Conservation (phyloP, 2,888 invertebrate genomes). For the Papilio elwesi region DNA sequence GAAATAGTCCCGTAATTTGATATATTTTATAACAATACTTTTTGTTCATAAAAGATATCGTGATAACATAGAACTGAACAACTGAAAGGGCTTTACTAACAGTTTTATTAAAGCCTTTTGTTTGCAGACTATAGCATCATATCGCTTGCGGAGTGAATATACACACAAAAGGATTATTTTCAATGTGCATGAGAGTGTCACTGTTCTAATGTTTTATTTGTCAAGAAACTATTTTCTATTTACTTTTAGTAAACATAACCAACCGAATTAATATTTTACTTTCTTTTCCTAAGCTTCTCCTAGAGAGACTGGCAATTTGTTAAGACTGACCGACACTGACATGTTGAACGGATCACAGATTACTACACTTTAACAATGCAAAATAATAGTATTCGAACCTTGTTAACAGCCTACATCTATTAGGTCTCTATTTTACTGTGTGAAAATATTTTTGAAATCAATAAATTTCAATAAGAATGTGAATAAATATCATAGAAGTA, state of each 20-base stretch:
- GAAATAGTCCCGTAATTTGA: not conserved
- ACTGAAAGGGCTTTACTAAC: not conserved
- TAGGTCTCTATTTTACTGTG: too few species aligned
- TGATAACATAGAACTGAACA: not conserved
- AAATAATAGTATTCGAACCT: too few species aligned
- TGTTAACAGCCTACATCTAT: too few species aligned
- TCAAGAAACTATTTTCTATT: not conserved
- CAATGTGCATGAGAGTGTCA: not conserved
- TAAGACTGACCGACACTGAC: too few species aligned
- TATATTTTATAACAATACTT: not conserved
- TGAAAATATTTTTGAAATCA: too few species aligned
- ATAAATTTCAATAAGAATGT: too few species aligned
- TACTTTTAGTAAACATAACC: not conserved
- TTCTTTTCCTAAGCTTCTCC: too few species aligned
- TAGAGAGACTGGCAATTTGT: not conserved
- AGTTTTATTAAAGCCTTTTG: constrained; percentile 10
- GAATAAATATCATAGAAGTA: too few species aligned
- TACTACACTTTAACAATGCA: too few species aligned
- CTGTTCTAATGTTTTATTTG: not conserved
- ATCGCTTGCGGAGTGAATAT: constrained; percentile 4
- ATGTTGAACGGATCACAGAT: too few species aligned
- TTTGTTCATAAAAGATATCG: not conserved
- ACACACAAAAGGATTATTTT: constrained; percentile 11
- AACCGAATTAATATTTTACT: not conserved
- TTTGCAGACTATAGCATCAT: constrained; percentile 7